phyloP scores from a whole-genome alignment of 2,113 vertebrate genomes.

The Xenopus laevis region DNA sequence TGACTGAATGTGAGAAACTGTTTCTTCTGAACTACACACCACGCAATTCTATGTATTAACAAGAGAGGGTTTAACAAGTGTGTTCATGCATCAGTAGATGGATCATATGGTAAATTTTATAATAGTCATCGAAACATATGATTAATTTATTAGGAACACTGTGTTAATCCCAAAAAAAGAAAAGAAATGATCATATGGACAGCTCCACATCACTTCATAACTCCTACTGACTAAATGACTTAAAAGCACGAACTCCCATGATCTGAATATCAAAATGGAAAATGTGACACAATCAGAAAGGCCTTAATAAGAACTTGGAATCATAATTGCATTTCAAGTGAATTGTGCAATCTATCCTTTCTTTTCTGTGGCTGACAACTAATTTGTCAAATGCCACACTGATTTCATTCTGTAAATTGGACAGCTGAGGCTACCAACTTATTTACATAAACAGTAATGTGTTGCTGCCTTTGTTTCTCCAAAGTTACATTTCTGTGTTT shows the following conservation, averaged over 20 bases:
- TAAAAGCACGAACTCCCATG: slow-evolving; percentile 26
- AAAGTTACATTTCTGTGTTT: too few relatives aligned
- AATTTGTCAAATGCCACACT: slow-evolving; percentile 44
- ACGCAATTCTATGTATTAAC: too few relatives aligned
- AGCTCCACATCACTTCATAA: not conserved
- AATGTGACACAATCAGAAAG: slow-evolving; percentile 17
- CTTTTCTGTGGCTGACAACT: slow-evolving; percentile 39
- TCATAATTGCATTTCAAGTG: slow-evolving; percentile 34
- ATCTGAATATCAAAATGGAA: slow-evolving; percentile 31
- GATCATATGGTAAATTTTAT: too few relatives aligned
- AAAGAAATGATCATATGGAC: not conserved
- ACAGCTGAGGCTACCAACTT: slow-evolving; percentile 34
- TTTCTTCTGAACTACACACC: too few relatives aligned
- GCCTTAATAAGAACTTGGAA: slow-evolving; percentile 16
- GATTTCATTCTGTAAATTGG: slow-evolving; percentile 34
- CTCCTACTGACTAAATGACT: slow-evolving; percentile 14
- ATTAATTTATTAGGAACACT: too few relatives aligned
- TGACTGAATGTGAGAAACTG: too few relatives aligned
- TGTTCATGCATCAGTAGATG: too few relatives aligned
- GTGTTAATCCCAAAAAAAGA: too few relatives aligned
- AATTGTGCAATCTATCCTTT: slow-evolving; percentile 38
- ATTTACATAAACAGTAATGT: slow-evolving; percentile 33
- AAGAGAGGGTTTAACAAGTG: too few relatives aligned
- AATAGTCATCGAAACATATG: too few relatives aligned
- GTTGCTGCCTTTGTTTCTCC: not conserved